Base-by-base conservation (phyloP, 1,140 invertebrate species). In the Seison nebaliae region DNA sequence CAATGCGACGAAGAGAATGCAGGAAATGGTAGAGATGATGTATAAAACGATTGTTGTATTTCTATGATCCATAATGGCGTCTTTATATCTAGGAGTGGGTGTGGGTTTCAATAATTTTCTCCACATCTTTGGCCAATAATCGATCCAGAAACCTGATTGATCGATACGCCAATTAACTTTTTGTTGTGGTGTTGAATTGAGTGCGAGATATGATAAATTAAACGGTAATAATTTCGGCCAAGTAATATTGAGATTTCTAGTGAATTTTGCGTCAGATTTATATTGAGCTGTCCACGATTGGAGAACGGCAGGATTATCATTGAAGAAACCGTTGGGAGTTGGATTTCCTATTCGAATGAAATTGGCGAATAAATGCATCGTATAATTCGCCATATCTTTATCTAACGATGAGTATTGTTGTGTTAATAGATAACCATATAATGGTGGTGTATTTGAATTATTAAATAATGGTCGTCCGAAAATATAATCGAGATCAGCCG, bases 401-500 rank as follows among this genome's bases (percentile, higher is more conserved):
- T 40, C 38, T n/a, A 28, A 14, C 19, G 28, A 22, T 15, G 35
- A 39, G 21, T 30, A 34, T 35, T 28, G 20, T 19, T 20, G 32
- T 14, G 16, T 23, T 20, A 33, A 14, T 40, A 34, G 23, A 28
- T 34, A 34, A 5, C 38, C 38, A 22, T 40, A 21, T 32, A 30
- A 40, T 6, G 38, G 38, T 3, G 35, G 26, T 5, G 24, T 34
- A 2, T 28, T 34, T n/a, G 53, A 51, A 17, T 52, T 35, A 39
- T 59, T 55, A 24, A 54, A 49, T 33, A 46, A 53, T 9, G 54
- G 52, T 33, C 52, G 48, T 16, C 53, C 54, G 46, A 56, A 54
- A 8, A 59, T 35, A 34, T 57, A 59, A 33, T 49, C 53, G 9
- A 59, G 30, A 15, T 59, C 52, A 28, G 52, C 71, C 44, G 86